Conservation (phyloP, 2,888 invertebrate genomes). For the Eupithecia tripunctaria region DNA sequence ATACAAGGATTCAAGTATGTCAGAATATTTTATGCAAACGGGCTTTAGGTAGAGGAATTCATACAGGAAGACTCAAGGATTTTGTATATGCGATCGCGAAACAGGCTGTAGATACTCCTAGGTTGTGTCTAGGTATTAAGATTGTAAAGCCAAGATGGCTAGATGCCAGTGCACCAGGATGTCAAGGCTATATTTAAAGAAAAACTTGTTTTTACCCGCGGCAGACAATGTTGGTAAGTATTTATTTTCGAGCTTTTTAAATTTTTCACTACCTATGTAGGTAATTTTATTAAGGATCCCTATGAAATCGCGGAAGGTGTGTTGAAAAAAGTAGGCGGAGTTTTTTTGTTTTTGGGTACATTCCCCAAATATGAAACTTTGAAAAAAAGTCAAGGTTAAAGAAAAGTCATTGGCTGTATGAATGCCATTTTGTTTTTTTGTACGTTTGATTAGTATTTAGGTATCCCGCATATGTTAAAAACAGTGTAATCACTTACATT, state of each 20-base stretch:
- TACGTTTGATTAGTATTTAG: no score
- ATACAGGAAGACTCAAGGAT: slow-evolving; percentile 19
- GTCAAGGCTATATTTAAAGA: slow-evolving; percentile 28
- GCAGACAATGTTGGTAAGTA: background rate
- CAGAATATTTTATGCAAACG: slow-evolving; percentile 10
- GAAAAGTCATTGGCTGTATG: no score
- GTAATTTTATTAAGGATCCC: background rate
- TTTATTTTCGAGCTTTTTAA: no score
- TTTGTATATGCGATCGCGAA: slow-evolving; percentile 15
- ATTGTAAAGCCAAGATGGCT: slow-evolving; percentile 31
- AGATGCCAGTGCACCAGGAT: slow-evolving; percentile 37
- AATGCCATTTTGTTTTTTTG: no score
- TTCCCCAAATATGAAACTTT: no score
- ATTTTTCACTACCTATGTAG: no score
- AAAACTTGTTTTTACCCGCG: background rate
- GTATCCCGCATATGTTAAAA: no score
- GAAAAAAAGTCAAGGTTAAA: no score
- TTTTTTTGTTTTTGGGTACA: no score
- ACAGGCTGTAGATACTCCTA: slow-evolving; percentile 7
- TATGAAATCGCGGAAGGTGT: background rate
- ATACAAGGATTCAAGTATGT: background rate
- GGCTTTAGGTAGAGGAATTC: background rate
- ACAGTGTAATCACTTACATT: no score
- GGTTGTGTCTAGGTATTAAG: slow-evolving; percentile 12
- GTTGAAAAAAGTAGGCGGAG: no score